Conservation (phyloP, 2,888 invertebrate species). For the Microchrysa polita region DNA sequence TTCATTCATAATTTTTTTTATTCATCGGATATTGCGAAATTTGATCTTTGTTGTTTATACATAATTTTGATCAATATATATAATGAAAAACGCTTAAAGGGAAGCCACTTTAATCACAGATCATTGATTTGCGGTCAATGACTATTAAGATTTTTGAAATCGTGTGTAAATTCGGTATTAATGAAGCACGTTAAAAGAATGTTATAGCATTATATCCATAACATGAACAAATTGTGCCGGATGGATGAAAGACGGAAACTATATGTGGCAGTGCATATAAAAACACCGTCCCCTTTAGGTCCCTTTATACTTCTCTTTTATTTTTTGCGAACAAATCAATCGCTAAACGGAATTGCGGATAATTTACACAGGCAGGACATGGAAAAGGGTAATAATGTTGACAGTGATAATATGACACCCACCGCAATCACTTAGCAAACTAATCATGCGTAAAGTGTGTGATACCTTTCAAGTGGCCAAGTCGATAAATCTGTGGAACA, state of each 20-base stretch:
- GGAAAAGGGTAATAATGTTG: constrained; percentile 1
- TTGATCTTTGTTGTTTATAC: constrained; percentile 18
- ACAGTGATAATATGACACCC: constrained; percentile 18
- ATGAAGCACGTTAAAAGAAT: constrained; percentile 37
- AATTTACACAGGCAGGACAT: background rate
- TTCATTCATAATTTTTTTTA: background rate
- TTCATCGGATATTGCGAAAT: constrained; percentile 22
- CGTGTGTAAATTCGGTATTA: constrained; percentile 35
- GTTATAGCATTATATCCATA: constrained; percentile 1
- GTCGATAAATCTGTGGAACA: background rate
- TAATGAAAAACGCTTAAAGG: constrained; percentile 7
- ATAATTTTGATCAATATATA: constrained; percentile 36
- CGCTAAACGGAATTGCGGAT: no score
- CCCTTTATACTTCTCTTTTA: background rate
- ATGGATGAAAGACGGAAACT: constrained; percentile 13
- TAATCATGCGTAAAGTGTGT: constrained; percentile 43
- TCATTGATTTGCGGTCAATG: constrained; percentile 37
- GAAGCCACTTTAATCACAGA: constrained; percentile 20
- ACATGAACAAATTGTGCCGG: background rate
- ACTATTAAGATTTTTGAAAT: constrained; percentile 18
- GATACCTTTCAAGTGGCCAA: constrained; percentile 43
- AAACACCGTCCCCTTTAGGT: background rate
- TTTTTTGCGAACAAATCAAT: no score
- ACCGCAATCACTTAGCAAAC: constrained; percentile 37
- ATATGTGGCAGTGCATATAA: background rate